phyloP scores from a whole-genome alignment of 2,888 invertebrate genomes.

The Tachina grossa region DNA sequence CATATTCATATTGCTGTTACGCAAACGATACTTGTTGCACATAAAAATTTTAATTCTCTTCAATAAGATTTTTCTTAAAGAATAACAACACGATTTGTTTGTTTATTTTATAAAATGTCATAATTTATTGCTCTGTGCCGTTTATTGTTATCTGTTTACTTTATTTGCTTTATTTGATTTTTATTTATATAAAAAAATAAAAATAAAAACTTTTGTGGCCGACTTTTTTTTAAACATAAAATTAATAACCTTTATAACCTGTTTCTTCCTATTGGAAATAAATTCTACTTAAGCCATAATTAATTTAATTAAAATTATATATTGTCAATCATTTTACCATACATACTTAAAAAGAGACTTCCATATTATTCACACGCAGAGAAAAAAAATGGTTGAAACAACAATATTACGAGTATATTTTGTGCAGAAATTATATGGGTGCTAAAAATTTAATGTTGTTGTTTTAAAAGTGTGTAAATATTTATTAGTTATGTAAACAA shows the following conservation, averaged over 20 bases:
- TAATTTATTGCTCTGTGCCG: conserved; percentile 39
- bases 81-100: conserved; percentile 53
- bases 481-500: too few species aligned
- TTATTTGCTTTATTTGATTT: background rate
- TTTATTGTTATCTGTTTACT: conserved; percentile 11
- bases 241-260: conserved; percentile 5
- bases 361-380: too few species aligned
- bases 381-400: too few species aligned
- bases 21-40: conserved; percentile 48
- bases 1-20: conserved; percentile 46
- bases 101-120: conserved; percentile 57
- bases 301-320: background rate
- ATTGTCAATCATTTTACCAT: background rate
- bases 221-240: background rate
- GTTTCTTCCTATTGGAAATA: background rate
- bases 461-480: too few species aligned
- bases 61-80: background rate
- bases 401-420: too few species aligned
- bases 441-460: too few species aligned
- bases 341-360: too few species aligned
- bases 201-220: background rate
- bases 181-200: background rate
- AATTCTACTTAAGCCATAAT: background rate
- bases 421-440: too few species aligned
- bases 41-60: conserved; percentile 5